A percentile compares a stretch with the other conserved stretches of the same genome.
Conservation (phyloP, 2,113 vertebrate genomes). For the Asarcornis scutulata region DNA sequence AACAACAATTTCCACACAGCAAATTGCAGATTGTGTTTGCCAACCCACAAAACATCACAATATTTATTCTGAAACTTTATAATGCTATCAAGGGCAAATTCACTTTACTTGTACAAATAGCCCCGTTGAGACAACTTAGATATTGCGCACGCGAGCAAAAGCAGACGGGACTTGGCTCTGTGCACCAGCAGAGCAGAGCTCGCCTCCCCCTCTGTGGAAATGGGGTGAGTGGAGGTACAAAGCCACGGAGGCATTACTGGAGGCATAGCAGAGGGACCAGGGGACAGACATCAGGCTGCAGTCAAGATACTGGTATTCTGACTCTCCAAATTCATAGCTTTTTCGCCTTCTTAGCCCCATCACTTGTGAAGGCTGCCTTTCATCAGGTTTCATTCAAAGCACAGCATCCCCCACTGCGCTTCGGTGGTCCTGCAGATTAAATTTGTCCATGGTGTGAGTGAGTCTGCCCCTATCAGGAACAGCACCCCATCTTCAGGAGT, state of each 20-base stretch:
- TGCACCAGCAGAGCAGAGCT: not conserved
- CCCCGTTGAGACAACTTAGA: not conserved
- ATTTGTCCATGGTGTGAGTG: not conserved
- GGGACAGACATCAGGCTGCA: not conserved
- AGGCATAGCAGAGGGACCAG: not conserved
- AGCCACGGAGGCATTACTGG: not conserved
- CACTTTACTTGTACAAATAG: conserved; percentile 9
- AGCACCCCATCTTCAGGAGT: not conserved
- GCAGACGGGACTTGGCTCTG: not conserved
- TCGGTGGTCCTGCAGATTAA: not conserved
- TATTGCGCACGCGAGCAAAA: not conserved
- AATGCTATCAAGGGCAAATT: conserved; percentile 31
- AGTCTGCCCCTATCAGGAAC: not conserved
- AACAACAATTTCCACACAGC: conserved; percentile 16
- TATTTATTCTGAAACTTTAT: conserved; percentile 50
- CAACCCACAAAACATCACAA: conserved; percentile 1
- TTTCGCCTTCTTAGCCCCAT: accelerated
- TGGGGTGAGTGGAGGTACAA: not conserved
- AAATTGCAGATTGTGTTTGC: conserved; percentile 32
- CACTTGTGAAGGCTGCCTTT: not conserved
- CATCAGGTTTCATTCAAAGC: accelerated
- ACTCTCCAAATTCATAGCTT: not conserved
- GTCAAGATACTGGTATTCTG: not conserved
- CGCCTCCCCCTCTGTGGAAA: not conserved
- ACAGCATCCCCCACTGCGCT: not conserved